Base-by-base conservation (phyloP, 2,113 vertebrate genomes). In the Dolichotis patagonum region DNA sequence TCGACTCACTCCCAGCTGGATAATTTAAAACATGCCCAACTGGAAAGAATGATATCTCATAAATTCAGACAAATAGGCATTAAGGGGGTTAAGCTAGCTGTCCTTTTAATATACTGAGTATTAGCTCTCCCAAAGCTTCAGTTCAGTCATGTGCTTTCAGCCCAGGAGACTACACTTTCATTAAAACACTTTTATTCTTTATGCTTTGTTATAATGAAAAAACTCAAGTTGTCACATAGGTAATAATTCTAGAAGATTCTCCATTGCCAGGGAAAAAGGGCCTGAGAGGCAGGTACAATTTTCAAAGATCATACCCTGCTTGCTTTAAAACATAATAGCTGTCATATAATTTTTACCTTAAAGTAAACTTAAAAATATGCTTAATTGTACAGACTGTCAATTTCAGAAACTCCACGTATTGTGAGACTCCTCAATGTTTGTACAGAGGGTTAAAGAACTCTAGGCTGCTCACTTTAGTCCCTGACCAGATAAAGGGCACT, bases 1-100 rank as follows among this genome's bases (percentile, higher is more conserved):
- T 43, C 52, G 84, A 93, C 84, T 97, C 67, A 87, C 56, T 97
- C 75, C 63, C 91, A 96, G 92, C 41, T 97, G 92, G 49, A 77
- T 96, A 96, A 97, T 85, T 97, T 95, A 13, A 90, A 77, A 98
- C 92, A 97, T 85, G 88, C 90, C 81, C 95, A 91, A 69, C 82
- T 71, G 77, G 94, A 95, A 96, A 97, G 94, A 97, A 97, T 83
- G 91, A 9, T 97, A 96, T 87, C 91, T 96, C 83, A 93, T 90
- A 93, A 94, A 96, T 94, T 93, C 95, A 97, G 89, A 65, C 93
- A 97, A 97, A 84, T 77, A 83, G 73, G 83, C 91, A 96, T 89
- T 88, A 89, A 94, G 56, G 63, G 38, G 82, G 38, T 71, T 83
- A 93, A 82, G 69, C 92, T 96, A 56, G 77, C 80, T 97, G 43